A percentile compares a stretch with the other conserved stretches of the same genome.
Evolutionary conservation across 2,888 invertebrate species (phyloP).

Genomic region (Pyrochroa serraticornis): DNA sequence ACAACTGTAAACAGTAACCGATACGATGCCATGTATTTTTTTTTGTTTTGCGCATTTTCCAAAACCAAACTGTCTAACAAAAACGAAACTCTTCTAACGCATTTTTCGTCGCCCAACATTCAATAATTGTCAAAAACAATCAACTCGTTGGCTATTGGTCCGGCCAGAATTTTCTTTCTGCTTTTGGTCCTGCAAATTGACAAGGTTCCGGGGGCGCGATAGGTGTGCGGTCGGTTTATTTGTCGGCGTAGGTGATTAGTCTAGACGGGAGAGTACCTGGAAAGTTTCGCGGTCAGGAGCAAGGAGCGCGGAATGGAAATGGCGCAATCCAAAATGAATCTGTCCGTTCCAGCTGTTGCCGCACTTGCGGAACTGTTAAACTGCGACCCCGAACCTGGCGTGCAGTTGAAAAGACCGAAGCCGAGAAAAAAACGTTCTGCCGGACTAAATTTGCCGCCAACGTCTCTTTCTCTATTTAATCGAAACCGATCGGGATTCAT

Average conservation of each 20-base stretch:
- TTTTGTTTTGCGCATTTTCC: no score
- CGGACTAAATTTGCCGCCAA: no score
- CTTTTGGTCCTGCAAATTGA: constrained; percentile 19
- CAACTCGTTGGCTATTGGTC: no score
- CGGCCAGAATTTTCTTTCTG: no score
- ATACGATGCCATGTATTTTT: no score
- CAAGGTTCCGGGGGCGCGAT: constrained; percentile 10
- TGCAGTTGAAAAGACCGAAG: constrained; percentile 7
- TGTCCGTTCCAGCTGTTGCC: constrained; percentile 60
- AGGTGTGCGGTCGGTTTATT: constrained; percentile 41
- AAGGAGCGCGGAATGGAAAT: constrained; percentile 55
- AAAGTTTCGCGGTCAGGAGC: constrained; percentile 57
- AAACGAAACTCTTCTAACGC: no score
- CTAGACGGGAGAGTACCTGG: constrained; percentile 49
- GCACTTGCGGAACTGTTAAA: constrained; percentile 55
- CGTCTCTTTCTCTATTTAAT: no score
- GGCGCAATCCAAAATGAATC: constrained; percentile 57
- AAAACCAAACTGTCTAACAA: no score
- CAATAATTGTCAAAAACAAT: no score
- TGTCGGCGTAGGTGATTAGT: constrained; percentile 52
- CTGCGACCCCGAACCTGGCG: constrained; percentile 37
- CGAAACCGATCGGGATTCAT: no score
- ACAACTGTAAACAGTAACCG: no score
- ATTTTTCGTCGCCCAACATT: no score
- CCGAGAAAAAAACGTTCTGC: neutral